These are phyloP conservation scores for Cichlasoma orientale DNA, from an alignment of 2,797 vertebrate species.

Conservation along the genomic window DNA sequence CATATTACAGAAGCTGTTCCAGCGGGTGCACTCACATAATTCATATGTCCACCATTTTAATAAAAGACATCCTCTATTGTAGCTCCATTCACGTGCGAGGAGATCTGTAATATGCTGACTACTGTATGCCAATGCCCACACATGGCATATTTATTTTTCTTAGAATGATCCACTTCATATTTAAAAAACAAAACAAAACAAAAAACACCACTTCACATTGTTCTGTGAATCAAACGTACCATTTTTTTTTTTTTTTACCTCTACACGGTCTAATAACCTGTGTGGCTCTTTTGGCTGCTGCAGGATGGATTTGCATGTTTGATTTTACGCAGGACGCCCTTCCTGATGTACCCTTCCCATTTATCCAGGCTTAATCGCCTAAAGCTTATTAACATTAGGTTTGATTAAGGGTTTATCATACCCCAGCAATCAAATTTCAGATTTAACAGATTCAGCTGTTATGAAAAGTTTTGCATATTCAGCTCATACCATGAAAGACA, in stretches of 20 bases:
- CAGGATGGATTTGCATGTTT: neutral
- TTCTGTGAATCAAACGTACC: neutral
- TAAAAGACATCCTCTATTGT: conserved; percentile 36
- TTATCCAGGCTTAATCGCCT: neutral
- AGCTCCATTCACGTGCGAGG: conserved; percentile 18
- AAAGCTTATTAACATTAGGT: neutral
- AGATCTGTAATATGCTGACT: neutral
- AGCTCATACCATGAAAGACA: neutral
- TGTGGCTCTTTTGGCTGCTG: neutral
- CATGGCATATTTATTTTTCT: neutral
- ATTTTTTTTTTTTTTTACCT: neutral
- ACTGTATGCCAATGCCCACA: neutral
- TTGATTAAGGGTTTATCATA: neutral
- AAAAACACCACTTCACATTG: neutral
- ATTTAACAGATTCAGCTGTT: neutral
- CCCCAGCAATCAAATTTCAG: neutral
- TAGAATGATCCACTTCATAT: neutral
- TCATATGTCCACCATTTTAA: conserved; percentile 27
- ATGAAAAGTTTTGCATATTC: neutral
- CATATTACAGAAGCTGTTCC: neutral
- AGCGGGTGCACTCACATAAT: conserved; percentile 7
- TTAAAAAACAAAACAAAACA: neutral
- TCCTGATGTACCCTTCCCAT: neutral
- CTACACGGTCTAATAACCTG: neutral
- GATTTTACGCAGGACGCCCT: neutral